Evolutionary conservation across 2,888 invertebrate genomes (phyloP).

Genomic region (Acholoe squamosa): DNA sequence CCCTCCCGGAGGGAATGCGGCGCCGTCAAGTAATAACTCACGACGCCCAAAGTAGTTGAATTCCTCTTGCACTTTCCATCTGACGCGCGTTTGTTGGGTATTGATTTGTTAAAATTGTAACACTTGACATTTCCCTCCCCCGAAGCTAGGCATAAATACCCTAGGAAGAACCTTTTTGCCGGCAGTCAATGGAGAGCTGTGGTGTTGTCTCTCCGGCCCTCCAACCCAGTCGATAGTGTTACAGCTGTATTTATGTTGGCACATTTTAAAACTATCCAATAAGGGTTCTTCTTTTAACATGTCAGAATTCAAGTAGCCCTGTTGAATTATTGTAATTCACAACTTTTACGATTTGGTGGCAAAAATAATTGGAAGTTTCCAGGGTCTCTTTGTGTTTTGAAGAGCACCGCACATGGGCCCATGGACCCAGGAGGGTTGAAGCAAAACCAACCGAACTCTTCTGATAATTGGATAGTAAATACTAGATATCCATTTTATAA

Average conservation of each 20-base stretch:
- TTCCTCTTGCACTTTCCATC: constrained; percentile 12
- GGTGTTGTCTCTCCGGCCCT: background rate
- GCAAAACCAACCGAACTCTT: too few species aligned
- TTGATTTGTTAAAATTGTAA: constrained; percentile 51
- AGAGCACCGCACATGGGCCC: too few species aligned
- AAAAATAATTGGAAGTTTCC: background rate
- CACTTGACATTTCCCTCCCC: constrained; percentile 49
- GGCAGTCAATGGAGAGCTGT: background rate
- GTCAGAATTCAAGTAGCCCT: background rate
- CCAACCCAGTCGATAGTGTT: background rate
- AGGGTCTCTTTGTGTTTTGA: background rate
- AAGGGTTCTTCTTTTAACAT: background rate
- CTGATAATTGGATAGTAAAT: too few species aligned
- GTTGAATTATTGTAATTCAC: constrained; percentile 26
- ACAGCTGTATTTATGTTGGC: background rate
- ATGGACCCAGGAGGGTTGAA: too few species aligned
- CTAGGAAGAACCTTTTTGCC: background rate
- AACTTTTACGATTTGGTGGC: constrained; percentile 11
- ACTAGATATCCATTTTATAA: too few species aligned
- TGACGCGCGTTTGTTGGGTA: background rate
- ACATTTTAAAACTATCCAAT: background rate
- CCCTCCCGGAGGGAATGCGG: constrained; percentile 8
- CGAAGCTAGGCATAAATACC: constrained; percentile 20
- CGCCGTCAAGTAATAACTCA: constrained; percentile 1
- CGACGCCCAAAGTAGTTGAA: background rate